Evolutionary conservation across 2,888 invertebrate genomes (phyloP), one percentile per base, ranked within the genome.

Genomic region (Xylota segnis): DNA sequence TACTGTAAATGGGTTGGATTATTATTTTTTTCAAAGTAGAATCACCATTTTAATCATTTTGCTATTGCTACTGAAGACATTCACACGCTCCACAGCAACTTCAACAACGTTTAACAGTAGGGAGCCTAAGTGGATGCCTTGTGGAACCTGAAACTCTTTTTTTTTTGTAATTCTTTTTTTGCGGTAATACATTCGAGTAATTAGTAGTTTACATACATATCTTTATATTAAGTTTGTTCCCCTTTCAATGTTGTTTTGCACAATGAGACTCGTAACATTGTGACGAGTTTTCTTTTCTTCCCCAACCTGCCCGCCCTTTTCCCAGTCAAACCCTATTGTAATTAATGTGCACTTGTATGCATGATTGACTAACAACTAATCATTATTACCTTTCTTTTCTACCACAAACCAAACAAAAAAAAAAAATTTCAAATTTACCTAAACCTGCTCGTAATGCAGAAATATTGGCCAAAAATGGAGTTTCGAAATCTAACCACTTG

Each of bases 361-460:
- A 66, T 84, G 84, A 52, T 81, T 52, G 32, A 84, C 83, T 84
- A 84, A 84, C 83, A 84, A 84, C 74, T 79, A 84, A 84, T 74
- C 47, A 75, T 45, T 58, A 68, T 75, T 83, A 74, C 61, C 70
- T 83, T 75, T 78, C 81, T 88, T 72, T 77, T 86, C 72, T 68
- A 63, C 54, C 59, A 71, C 63, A 70, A 70, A 75, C 72, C 29
- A 68, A 52, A 61, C n/a, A n/a, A n/a, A n/a, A n/a, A n/a, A n/a
- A n/a, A n/a, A n/a, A n/a, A n/a, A n/a, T n/a, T 27, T 68, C 12
- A 82, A 76, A 72, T 74, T 58, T 68, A 40, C 45, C 29, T 43
- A 12, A n/a, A 52, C 65, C 76, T 78, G 74, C 74, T 68, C 16
- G 5, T 34, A 59, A 75, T n/a, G 79, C 75, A 75, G 66, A 66